Percentiles rank a stretch among this genome's conserved stretches.
phyloP scores from a whole-genome alignment of 2,113 vertebrate species.

The Oncorhynchus tshawytscha region DNA sequence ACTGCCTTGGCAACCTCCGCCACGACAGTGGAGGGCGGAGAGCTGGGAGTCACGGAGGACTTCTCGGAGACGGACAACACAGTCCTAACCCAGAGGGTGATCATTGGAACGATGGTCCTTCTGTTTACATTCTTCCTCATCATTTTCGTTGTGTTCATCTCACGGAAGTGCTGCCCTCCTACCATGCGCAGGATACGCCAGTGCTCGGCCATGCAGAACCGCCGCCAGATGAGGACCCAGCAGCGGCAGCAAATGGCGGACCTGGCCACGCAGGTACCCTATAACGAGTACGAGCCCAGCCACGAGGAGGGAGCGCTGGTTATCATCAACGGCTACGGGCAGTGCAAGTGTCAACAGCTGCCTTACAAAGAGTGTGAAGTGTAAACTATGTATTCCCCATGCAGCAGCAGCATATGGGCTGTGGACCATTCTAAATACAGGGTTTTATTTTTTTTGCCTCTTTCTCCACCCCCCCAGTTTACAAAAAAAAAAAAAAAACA shows the following conservation, averaged over 20 bases:
- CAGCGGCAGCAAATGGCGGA: slow-evolving; percentile 95
- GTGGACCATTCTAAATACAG: slow-evolving; percentile 77
- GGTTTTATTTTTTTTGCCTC: slow-evolving; percentile 75
- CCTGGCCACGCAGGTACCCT: slow-evolving; percentile 95
- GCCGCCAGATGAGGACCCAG: slow-evolving; percentile 97
- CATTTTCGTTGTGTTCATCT: slow-evolving; percentile 98
- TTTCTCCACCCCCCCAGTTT: slow-evolving; percentile 53
- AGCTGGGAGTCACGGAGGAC: slow-evolving; percentile 86
- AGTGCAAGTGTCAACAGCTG: slow-evolving; percentile 99
- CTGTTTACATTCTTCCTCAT: slow-evolving; percentile 99
- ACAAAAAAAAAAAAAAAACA: slow-evolving; percentile 51
- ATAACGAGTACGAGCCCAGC: slow-evolving; percentile 96
- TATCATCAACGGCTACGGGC: slow-evolving; percentile 98
- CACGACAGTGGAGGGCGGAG: slow-evolving; percentile 76
- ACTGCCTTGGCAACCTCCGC: slow-evolving; percentile 39
- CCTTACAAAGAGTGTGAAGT: slow-evolving; percentile 99
- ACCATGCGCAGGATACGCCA: slow-evolving; percentile 95
- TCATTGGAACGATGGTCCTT: slow-evolving; percentile 98
- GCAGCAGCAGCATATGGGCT: slow-evolving; percentile 62
- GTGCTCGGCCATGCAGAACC: slow-evolving; percentile 96
- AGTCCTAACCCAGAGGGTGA: slow-evolving; percentile 94
- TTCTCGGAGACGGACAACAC: slow-evolving; percentile 89
- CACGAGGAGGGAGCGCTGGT: slow-evolving; percentile 95
- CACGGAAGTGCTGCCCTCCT: slow-evolving; percentile 97
- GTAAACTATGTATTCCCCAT: slow-evolving; percentile 82